Conservation (phyloP, 2,113 vertebrate species). For the Callopanchax toddi region DNA sequence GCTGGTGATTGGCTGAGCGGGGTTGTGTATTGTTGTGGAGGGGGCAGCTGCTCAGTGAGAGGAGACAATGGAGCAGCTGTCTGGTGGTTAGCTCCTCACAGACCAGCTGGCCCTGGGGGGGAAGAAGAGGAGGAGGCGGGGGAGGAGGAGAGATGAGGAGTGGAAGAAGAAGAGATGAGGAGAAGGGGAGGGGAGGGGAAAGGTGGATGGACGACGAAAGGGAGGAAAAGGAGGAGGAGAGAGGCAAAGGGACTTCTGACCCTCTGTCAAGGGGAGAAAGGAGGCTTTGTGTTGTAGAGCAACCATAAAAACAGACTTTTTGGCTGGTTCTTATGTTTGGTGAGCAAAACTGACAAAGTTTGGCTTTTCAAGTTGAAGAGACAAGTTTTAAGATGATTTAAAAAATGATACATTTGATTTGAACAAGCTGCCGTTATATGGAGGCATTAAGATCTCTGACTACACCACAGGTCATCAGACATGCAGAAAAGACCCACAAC, state of each 20-base stretch:
- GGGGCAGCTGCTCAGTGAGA: slow-evolving; percentile 91
- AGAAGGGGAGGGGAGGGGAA: slow-evolving; percentile 49
- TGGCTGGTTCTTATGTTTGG: slow-evolving; percentile 72
- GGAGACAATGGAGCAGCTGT: slow-evolving; percentile 99
- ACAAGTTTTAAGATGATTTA: slow-evolving; percentile 1
- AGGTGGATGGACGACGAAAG: slow-evolving; percentile 51
- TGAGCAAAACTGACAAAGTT: slow-evolving; percentile 56
- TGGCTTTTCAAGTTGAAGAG: slow-evolving; percentile 14
- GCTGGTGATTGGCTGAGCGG: slow-evolving; percentile 84
- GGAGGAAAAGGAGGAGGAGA: slow-evolving; percentile 72
- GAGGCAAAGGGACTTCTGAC: slow-evolving; percentile 97
- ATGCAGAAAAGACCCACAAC: not conserved
- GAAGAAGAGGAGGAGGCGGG: slow-evolving; percentile 26
- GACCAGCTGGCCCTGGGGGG: slow-evolving; percentile 90
- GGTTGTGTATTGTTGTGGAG: slow-evolving; percentile 91
- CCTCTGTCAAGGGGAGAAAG: slow-evolving; percentile 92
- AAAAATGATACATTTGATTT: no score
- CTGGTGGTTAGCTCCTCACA: slow-evolving; percentile 95
- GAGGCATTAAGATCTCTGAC: no score
- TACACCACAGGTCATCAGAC: slow-evolving; percentile 11
- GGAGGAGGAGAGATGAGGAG: slow-evolving; percentile 43
- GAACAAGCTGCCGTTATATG: no score
- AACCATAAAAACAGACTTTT: slow-evolving; percentile 88
- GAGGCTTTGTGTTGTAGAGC: slow-evolving; percentile 87
- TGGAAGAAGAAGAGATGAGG: slow-evolving; percentile 47